Conservation (phyloP, 2,797 vertebrate species). For the Chelidonichthys spinosus region DNA sequence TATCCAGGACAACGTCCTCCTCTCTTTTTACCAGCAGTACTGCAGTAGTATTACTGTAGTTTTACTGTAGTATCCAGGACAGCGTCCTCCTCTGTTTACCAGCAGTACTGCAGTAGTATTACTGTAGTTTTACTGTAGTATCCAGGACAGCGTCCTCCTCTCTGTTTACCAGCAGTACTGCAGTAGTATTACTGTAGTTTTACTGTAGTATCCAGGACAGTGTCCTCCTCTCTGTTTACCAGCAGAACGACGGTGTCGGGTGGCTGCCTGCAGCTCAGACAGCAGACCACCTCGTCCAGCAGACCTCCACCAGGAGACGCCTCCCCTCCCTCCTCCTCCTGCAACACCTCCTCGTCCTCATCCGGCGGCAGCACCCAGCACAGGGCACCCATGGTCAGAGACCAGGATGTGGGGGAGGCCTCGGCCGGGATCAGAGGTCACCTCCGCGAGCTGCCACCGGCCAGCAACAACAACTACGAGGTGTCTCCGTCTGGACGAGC, state of each 20-base stretch:
- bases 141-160: no score
- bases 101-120: no score
- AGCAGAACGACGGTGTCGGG: conserved; percentile 48
- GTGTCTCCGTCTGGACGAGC: neutral
- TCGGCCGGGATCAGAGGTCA: conserved; percentile 32
- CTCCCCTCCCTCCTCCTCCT: conserved; percentile 41
- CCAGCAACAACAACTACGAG: conserved; percentile 42
- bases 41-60: no score
- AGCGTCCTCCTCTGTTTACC: no score
- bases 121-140: no score
- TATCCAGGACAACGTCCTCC: no score
- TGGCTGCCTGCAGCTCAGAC: conserved; percentile 34
- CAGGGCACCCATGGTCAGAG: conserved; percentile 60
- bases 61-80: no score
- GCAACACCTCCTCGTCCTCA: conserved; percentile 55
- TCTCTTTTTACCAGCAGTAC: no score
- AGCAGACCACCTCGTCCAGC: conserved; percentile 36
- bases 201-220: no score
- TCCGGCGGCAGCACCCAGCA: conserved; percentile 75
- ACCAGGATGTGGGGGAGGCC: neutral
- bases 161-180: neutral
- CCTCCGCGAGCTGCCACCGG: conserved; percentile 3
- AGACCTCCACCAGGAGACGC: conserved; percentile 23
- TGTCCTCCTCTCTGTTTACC: conserved; percentile 48
- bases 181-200: neutral